Conservation (phyloP, 2,888 invertebrate species). For the Cerastis rubricosa region DNA sequence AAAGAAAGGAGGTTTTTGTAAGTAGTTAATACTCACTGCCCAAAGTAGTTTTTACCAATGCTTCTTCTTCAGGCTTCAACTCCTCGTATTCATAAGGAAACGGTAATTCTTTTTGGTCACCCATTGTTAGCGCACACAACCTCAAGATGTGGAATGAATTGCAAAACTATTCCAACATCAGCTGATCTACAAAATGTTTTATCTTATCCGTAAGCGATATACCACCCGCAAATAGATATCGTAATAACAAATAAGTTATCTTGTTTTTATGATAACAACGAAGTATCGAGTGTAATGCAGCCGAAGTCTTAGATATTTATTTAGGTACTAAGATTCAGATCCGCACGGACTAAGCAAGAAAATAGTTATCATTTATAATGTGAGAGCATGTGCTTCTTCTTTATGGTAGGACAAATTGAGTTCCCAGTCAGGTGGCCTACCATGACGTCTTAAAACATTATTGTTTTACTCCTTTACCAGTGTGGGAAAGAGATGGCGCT, state of each 20-base stretch:
- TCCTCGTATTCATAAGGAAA: constrained; percentile 49
- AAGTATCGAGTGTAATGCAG: neutral
- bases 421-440: too few relatives aligned
- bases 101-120: constrained; percentile 26
- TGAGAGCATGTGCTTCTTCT: neutral
- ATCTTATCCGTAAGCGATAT: neutral
- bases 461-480: too few relatives aligned
- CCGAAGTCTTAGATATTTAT: neutral
- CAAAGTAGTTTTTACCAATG: constrained; percentile 13
- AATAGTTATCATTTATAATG: neutral
- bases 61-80: constrained; percentile 40
- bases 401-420: neutral
- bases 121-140: constrained; percentile 40
- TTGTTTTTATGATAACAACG: neutral
- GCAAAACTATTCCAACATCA: neutral
- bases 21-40: constrained; percentile 21
- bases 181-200: neutral
- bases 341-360: neutral
- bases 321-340: neutral
- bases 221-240: neutral
- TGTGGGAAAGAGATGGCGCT: too few relatives aligned
- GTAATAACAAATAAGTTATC: neutral
- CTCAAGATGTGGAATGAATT: neutral
- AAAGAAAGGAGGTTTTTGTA: neutral
- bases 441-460: too few relatives aligned